Percentiles rank a stretch among this genome's conserved stretches.
These are phyloP conservation scores for Pseudopodoces humilis DNA, from an alignment of 2,113 vertebrate species.

Conservation along the genomic window DNA sequence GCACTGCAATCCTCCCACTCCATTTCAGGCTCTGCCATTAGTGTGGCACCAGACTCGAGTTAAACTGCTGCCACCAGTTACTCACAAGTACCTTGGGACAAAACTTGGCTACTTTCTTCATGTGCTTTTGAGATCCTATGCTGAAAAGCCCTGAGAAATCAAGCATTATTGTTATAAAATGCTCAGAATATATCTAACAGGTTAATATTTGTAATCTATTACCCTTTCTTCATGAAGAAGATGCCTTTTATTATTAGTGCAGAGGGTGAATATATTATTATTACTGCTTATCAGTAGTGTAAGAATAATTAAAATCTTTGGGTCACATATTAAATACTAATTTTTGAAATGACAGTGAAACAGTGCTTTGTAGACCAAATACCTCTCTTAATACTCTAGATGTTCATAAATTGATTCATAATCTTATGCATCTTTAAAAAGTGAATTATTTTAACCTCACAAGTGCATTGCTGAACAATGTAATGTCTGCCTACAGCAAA, in stretches of 20 bases:
- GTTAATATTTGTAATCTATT: neutral
- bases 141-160: neutral
- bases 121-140: neutral
- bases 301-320: neutral
- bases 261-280: neutral
- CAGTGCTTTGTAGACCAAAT: neutral
- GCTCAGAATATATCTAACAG: neutral
- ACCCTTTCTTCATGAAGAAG: neutral
- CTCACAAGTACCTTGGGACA: neutral
- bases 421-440: neutral
- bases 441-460: neutral
- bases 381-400: neutral
- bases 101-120: neutral
- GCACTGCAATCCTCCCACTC: neutral
- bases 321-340: neutral
- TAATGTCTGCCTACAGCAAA: neutral
- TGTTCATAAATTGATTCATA: neutral
- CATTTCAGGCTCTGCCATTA: neutral
- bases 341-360: neutral
- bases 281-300: neutral
- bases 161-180: neutral
- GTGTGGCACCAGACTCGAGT: accelerated
- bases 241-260: neutral
- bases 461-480: neutral
- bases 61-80: neutral